These are phyloP conservation scores for Drosophila atripex DNA, from an alignment of 2,888 invertebrate species.

Conservation along the genomic window DNA sequence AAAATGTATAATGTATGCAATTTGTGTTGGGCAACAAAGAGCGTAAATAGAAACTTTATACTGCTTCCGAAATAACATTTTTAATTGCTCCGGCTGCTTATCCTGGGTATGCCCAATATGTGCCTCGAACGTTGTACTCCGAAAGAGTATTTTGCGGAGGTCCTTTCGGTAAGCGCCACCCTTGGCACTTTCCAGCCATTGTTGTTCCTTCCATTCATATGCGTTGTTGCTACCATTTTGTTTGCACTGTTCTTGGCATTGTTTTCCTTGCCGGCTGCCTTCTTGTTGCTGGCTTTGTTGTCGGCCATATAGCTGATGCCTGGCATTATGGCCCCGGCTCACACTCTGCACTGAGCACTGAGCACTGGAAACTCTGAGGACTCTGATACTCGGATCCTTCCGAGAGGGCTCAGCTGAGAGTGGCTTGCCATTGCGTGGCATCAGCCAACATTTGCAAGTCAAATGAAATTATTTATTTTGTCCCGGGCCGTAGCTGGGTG, in stretches of 20 bases:
- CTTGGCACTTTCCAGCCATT: constrained; percentile 2
- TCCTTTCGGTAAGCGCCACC: background rate
- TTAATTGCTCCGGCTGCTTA: background rate
- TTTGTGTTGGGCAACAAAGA: no score
- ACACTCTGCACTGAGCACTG: background rate
- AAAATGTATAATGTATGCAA: background rate
- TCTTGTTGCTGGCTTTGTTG: constrained; percentile 11
- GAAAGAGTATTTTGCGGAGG: constrained; percentile 4
- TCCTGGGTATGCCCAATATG: background rate
- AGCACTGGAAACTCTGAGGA: no score
- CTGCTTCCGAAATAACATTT: background rate
- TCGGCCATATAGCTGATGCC: constrained; percentile 28
- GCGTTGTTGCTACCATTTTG: constrained; percentile 55
- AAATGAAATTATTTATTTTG: constrained; percentile 76
- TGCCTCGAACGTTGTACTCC: background rate
- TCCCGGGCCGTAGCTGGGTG: background rate
- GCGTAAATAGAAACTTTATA: background rate
- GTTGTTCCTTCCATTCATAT: constrained; percentile 21
- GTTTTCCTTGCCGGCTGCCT: constrained; percentile 41
- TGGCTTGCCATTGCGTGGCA: constrained; percentile 44
- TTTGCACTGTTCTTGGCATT: constrained; percentile 60
- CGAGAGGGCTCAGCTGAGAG: constrained; percentile 37
- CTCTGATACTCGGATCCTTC: background rate
- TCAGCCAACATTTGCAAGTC: constrained; percentile 69
- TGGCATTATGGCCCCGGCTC: constrained; percentile 41